Evolutionary conservation across 2,113 vertebrate species (phyloP).

Genomic region (Cyrtonyx montezumae): DNA sequence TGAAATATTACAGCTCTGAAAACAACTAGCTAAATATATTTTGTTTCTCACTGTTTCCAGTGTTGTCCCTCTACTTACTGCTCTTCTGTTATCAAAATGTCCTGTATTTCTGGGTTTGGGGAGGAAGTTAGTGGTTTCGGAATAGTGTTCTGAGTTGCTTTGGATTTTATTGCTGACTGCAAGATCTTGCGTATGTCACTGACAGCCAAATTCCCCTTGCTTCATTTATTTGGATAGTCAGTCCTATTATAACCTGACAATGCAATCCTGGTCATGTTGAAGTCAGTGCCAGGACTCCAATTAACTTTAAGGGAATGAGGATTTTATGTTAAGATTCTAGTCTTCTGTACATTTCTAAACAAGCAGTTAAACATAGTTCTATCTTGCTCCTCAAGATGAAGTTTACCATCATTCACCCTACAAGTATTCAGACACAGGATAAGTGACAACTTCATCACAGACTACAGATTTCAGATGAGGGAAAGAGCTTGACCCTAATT

Average conservation of each 20-base stretch:
- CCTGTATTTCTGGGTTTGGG: not conserved
- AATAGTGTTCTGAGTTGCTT: not conserved
- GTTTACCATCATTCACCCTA: not conserved
- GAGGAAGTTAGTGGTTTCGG: not conserved
- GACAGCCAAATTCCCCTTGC: not conserved
- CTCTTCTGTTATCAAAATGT: not conserved
- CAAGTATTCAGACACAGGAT: not conserved
- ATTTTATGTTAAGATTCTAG: not conserved
- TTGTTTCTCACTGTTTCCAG: not conserved
- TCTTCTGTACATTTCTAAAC: not conserved
- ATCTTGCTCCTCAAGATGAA: not conserved
- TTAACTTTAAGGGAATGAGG: not conserved
- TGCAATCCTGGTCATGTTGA: not conserved
- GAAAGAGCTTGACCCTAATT: not conserved
- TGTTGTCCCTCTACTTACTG: not conserved
- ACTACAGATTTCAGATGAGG: not conserved
- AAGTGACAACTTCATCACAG: not conserved
- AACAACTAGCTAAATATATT: not conserved
- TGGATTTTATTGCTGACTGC: not conserved
- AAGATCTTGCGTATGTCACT: not conserved
- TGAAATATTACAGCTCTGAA: not conserved
- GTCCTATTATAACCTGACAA: not conserved
- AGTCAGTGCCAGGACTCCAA: not conserved
- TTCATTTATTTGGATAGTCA: not conserved
- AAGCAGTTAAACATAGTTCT: not conserved